These are phyloP conservation scores for Protosalanx chinensis DNA, from an alignment of 2,797 vertebrate species.

Conservation along the genomic window DNA sequence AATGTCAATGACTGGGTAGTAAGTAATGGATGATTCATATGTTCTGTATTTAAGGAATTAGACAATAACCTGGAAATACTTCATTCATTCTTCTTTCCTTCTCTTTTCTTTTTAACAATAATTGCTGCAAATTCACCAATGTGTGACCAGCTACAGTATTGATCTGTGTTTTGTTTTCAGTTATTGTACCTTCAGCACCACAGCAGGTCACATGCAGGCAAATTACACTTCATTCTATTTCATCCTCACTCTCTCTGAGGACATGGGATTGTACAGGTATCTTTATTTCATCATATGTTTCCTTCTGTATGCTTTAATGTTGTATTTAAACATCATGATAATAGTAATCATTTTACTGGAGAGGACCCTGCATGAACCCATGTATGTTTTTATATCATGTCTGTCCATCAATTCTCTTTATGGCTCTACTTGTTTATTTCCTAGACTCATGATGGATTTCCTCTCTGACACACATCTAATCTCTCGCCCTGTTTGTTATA, in stretches of 20 bases:
- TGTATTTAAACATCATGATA: background rate
- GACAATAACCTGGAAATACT: no score
- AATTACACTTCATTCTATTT: background rate
- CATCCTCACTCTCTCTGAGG: background rate
- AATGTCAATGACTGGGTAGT: no score
- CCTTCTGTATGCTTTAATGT: background rate
- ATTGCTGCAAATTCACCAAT: no score
- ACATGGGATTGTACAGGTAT: background rate
- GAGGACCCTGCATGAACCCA: slow-evolving; percentile 52
- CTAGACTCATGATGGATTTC: slow-evolving; percentile 50
- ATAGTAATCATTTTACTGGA: slow-evolving; percentile 23
- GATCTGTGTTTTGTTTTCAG: background rate
- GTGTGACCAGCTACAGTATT: background rate
- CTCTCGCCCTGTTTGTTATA: slow-evolving; percentile 43
- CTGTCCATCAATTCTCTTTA: slow-evolving; percentile 60
- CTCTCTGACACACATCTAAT: slow-evolving; percentile 50
- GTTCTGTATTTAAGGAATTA: no score
- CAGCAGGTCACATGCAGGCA: background rate
- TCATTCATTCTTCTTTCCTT: no score
- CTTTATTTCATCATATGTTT: background rate
- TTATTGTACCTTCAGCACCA: slow-evolving; percentile 7
- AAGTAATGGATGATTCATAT: no score
- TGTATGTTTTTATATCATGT: slow-evolving; percentile 57
- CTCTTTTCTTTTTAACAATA: no score
- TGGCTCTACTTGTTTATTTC: slow-evolving; percentile 54